Base-by-base conservation (phyloP, 2,797 vertebrate genomes). In the Oryzias sinensis region DNA sequence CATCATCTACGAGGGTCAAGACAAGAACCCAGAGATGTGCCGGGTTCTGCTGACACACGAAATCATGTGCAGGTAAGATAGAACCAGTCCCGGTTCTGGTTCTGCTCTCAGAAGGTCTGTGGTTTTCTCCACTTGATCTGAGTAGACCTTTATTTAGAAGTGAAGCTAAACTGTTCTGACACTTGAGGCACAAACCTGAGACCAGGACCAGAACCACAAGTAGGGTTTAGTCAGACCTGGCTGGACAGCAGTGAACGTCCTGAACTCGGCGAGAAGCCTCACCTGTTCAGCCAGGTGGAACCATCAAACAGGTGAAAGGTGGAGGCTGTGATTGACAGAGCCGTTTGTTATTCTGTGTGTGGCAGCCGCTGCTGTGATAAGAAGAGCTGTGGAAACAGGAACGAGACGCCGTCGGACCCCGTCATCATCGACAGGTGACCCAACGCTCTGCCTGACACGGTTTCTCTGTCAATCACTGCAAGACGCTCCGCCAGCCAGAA, bases 31-130 rank as follows among this genome's bases (percentile, higher is more conserved):
- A 0, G 94, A 95, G 77, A 95, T 95, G 94, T 95, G 94, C 48
- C 86, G 94, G 1, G 93, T 95, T 37, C 87, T 95, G 59, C 90
- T 95, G 63, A 95, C 94, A 2, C 94, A 95, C 0, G 94, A 95
- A 83, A 95, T 94, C 80, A 95, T 95, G 94, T 95, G 94, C 94
- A 95, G 94, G 94, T 94, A 73, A 58, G 68, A 17, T 49, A 40
- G 5, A 37, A n/a, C 44, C 18, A 6, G 17, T 18, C n/a, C n/a
- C 2, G 13, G n/a, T 52, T 6, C 11, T 40, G 33, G n/a, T 52
- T 6, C 27, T 33, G 46, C 20, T 14, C 18, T 48, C 18, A 24
- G 46, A 48, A 14, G 18, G 15, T 14, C 46, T 48, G 2, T 22
- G 13, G 11, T 48, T 33, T 33, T 33, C 6, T 33, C 9, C 33